Evolutionary conservation across 2,113 vertebrate genomes (phyloP).

Genomic region (Oryzias javanicus): DNA sequence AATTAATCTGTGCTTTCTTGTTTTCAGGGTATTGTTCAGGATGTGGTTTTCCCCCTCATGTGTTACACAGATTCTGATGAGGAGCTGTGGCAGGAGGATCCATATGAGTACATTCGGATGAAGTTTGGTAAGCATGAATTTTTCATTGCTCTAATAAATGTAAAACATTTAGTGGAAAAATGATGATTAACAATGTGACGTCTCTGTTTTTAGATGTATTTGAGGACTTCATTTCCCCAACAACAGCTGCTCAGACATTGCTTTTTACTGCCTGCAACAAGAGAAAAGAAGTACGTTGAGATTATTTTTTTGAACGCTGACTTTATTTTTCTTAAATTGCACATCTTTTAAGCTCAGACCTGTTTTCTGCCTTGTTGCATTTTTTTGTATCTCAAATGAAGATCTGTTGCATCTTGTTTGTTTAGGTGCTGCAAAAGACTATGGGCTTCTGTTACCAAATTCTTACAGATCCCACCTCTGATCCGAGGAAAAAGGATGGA

Average conservation of each 20-base stretch:
- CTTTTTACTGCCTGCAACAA: conserved; percentile 98
- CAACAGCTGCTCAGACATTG: conserved; percentile 95
- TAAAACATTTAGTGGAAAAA: not conserved
- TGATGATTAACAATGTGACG: conserved; percentile 7
- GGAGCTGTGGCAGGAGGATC: conserved; percentile 98
- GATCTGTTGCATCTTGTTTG: not conserved
- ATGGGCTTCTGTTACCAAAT: conserved; percentile 99
- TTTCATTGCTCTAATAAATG: not conserved
- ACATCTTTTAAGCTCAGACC: too few relatives aligned
- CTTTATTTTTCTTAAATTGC: too few relatives aligned
- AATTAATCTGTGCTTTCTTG: conserved; percentile 10
- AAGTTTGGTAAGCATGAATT: conserved; percentile 85
- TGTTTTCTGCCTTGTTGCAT: too few relatives aligned
- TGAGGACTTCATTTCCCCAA: conserved; percentile 98
- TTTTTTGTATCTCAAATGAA: too few relatives aligned
- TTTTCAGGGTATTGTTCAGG: conserved; percentile 81
- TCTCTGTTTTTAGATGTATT: conserved; percentile 85
- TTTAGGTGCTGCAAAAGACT: conserved; percentile 94
- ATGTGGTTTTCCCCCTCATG: conserved; percentile 87
- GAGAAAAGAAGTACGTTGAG: conserved; percentile 90
- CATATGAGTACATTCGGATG: conserved; percentile 99
- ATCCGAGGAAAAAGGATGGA: conserved; percentile 97
- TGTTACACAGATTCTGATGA: conserved; percentile 99
- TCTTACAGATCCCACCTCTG: conserved; percentile 88
- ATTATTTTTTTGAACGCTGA: not conserved